Conservation (phyloP, 2,797 vertebrate genomes). For the Bradypodion pumilum region DNA sequence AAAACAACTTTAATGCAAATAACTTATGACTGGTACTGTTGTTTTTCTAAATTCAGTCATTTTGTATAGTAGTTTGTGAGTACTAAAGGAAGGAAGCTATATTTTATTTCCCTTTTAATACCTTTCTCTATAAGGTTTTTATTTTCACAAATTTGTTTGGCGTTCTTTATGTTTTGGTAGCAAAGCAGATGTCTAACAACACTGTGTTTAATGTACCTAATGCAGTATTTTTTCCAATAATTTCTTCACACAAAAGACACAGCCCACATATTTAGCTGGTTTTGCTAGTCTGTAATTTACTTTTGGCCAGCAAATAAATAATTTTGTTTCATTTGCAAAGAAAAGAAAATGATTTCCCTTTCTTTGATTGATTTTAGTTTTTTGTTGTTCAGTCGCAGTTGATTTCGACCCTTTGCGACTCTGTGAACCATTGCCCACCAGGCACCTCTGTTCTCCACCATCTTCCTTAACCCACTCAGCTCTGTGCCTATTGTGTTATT, state of each 20-base stretch:
- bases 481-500: no score
- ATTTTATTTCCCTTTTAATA: slow-evolving; percentile 21
- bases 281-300: slow-evolving; percentile 56
- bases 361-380: slow-evolving; percentile 66
- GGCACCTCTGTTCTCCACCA: no score
- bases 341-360: slow-evolving; percentile 65
- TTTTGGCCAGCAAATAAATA: slow-evolving; percentile 56
- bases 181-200: slow-evolving; percentile 55
- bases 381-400: no score
- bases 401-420: no score
- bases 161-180: slow-evolving; percentile 55
- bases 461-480: no score
- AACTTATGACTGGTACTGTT: neutral
- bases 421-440: no score
- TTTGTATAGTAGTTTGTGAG: slow-evolving; percentile 30
- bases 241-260: slow-evolving; percentile 60
- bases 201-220: slow-evolving; percentile 40
- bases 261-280: slow-evolving; percentile 20
- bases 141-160: slow-evolving; percentile 57
- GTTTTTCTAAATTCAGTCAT: slow-evolving; percentile 38
- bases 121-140: slow-evolving; percentile 32
- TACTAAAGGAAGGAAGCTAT: slow-evolving; percentile 12
- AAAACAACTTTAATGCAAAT: slow-evolving; percentile 8
- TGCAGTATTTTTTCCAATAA: slow-evolving; percentile 56
- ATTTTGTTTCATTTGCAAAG: slow-evolving; percentile 58